Evolutionary conservation across 1,140 invertebrate species (phyloP).

Genomic region (Pseudomyrmex pallidus): DNA sequence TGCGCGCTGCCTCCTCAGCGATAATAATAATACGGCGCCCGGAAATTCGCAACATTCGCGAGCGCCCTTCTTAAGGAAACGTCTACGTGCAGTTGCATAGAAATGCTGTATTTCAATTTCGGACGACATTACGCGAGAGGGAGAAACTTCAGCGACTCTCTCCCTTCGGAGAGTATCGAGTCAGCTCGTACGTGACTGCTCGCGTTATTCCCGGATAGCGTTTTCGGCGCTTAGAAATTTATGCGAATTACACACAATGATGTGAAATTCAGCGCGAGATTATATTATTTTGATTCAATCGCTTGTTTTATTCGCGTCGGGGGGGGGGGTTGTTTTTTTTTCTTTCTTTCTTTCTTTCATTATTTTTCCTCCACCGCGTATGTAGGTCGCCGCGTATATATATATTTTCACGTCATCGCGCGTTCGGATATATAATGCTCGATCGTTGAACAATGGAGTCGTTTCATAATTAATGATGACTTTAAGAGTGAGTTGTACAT

Average conservation of each 20-base stretch:
- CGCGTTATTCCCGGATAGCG: constrained; percentile 1
- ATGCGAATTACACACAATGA: not conserved
- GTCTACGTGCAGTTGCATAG: constrained; percentile 54
- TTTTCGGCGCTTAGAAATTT: constrained; percentile 17
- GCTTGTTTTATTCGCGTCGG: not conserved
- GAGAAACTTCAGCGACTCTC: constrained; percentile 13
- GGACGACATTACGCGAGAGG: constrained; percentile 13
- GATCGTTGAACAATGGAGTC: not conserved
- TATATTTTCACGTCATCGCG: not conserved
- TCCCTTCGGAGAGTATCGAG: constrained; percentile 11
- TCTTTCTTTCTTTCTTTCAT: not conserved
- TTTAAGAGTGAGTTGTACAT: not conserved
- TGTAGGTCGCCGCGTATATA: not conserved
- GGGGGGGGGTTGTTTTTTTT: too few species aligned
- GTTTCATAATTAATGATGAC: not conserved
- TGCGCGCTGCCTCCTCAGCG: constrained; percentile 1
- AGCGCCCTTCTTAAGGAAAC: constrained; percentile 10
- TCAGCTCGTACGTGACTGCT: not conserved
- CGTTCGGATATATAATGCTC: not conserved
- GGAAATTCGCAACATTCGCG: constrained; percentile 44
- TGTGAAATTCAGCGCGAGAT: constrained; percentile 1
- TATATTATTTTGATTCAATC: not conserved
- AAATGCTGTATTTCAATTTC: constrained; percentile 44
- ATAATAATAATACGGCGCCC: constrained; percentile 19
- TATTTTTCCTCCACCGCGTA: too few species aligned